A percentile compares a stretch with the other conserved stretches of the same genome.
These are phyloP conservation scores for Umimayanthus kanabou DNA, from an alignment of 92 coral and sea anemone genomes.

Conservation along the genomic window DNA sequence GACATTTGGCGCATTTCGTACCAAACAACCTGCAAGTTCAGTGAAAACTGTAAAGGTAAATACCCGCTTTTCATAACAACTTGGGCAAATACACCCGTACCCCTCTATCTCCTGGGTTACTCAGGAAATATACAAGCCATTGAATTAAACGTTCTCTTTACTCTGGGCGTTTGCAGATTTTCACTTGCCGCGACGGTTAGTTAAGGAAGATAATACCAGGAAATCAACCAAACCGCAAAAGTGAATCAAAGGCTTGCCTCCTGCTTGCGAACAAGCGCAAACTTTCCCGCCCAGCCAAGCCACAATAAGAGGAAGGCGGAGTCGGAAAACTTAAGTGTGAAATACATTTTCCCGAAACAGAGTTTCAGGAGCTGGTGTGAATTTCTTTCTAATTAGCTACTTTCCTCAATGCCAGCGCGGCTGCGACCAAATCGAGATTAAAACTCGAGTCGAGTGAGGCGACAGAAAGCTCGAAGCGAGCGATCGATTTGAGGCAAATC, in stretches of 20 bases:
- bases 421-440: conserved; percentile 13
- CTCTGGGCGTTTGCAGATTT: not conserved
- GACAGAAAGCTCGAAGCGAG: not conserved
- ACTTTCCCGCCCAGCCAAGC: conserved; percentile 93
- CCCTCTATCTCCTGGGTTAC: conserved; percentile 38
- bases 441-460: not conserved
- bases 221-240: conserved; percentile 71
- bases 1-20: conserved; percentile 98
- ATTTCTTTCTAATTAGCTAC: conserved; percentile 83
- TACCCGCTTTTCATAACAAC: conserved; percentile 77
- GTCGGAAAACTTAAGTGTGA: conserved; percentile 85
- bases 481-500: conserved; percentile 26
- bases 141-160: conserved; percentile 9
- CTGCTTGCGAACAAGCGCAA: conserved; percentile 82
- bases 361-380: conserved; percentile 78
- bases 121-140: conserved; percentile 13
- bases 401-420: conserved; percentile 43
- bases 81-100: conserved; percentile 85
- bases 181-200: conserved; percentile 22
- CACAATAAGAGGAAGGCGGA: conserved; percentile 96
- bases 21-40: conserved; percentile 89
- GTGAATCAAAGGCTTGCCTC: conserved; percentile 72
- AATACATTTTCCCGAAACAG: conserved; percentile 76
- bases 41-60: conserved; percentile 49
- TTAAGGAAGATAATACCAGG: conserved; percentile 30